Conservation (phyloP, 1,140 invertebrate species). For the Conus betulinus region DNA sequence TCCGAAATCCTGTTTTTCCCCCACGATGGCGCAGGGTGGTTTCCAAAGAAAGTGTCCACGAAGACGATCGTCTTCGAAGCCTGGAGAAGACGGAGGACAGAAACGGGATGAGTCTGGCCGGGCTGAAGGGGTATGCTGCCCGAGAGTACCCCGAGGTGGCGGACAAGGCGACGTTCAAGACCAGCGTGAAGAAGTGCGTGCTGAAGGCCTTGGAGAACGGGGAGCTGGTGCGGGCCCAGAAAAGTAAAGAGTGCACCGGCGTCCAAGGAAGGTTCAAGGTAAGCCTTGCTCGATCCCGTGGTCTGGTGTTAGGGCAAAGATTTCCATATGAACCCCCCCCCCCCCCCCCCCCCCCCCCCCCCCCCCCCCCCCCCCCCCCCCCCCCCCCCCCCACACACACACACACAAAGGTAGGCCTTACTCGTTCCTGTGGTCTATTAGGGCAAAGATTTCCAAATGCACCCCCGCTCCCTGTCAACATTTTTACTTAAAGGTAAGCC, state of each 20-base stretch:
- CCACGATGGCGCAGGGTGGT: background rate
- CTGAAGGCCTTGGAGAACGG: background rate
- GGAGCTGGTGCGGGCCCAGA: background rate
- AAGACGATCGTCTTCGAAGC: background rate
- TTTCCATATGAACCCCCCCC: no score
- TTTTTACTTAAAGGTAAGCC: no score
- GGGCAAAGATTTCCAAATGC: no score
- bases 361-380: no score
- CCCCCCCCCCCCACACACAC: no score
- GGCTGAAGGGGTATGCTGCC: background rate
- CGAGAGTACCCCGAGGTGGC: background rate
- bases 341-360: no score
- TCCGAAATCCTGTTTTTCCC: no score
- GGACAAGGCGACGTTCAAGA: background rate
- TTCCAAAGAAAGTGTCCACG: background rate
- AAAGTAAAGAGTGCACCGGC: conserved; percentile 9
- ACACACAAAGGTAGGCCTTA: background rate
- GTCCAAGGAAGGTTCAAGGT: background rate
- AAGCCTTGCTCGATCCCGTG: no score
- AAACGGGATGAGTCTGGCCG: background rate
- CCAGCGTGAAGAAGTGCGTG: background rate
- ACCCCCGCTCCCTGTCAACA: no score
- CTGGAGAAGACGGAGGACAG: background rate
- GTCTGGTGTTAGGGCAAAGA: no score
- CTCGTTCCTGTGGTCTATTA: no score